phyloP scores from a whole-genome alignment of 2,113 vertebrate species.

The Oxygymnocypris stewartii region DNA sequence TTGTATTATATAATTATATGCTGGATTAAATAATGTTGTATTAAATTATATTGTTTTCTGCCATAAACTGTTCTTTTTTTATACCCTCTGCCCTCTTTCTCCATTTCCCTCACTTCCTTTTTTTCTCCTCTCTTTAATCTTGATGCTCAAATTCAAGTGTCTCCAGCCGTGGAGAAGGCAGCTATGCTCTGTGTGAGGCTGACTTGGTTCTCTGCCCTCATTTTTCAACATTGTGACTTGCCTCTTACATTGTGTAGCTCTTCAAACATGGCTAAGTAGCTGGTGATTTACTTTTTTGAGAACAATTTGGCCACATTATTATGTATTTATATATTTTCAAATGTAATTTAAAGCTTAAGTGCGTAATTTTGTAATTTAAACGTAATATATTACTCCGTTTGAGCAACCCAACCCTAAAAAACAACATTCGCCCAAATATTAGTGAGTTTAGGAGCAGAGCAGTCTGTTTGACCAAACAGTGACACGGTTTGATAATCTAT shows the following conservation, averaged over 20 bases:
- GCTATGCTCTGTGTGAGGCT: not conserved
- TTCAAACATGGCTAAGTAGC: not conserved
- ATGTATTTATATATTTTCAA: not conserved
- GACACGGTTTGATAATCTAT: not conserved
- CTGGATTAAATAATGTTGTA: too few species aligned
- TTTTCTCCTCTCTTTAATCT: conserved; percentile 4
- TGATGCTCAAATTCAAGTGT: not conserved
- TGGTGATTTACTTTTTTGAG: not conserved
- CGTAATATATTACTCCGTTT: not conserved
- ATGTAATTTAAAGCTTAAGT: not conserved
- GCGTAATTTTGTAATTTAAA: not conserved
- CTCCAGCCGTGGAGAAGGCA: not conserved
- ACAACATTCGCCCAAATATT: not conserved
- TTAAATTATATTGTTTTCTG: not conserved
- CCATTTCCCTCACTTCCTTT: not conserved
- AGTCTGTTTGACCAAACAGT: not conserved
- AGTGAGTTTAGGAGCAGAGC: not conserved
- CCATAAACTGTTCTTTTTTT: not conserved
- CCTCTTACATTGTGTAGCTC: not conserved
- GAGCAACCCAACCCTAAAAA: not conserved
- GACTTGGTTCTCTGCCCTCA: not conserved
- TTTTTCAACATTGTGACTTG: conserved; percentile 15
- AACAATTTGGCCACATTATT: not conserved
- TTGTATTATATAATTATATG: not conserved
- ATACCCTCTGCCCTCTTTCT: not conserved